Base-by-base conservation (phyloP, 2,113 vertebrate species). In the Spermophilus dauricus region DNA sequence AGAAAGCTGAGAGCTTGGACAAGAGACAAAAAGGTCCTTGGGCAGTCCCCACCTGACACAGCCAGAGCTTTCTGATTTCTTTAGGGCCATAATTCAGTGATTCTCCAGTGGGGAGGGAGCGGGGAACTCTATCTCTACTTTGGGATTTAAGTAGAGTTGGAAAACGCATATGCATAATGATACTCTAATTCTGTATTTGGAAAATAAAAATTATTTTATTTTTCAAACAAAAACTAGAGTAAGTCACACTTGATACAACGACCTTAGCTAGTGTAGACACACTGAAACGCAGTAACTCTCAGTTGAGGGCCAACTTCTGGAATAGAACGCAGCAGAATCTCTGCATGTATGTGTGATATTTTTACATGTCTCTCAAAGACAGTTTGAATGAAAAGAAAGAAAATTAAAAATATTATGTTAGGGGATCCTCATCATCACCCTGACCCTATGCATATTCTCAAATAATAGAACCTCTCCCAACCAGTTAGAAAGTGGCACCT, bases 161-260 rank as follows among this genome's bases (percentile, higher is more conserved):
- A 78, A 84, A 88, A 56, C 56, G 20, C 11, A 48, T 42, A 61
- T 78, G 77, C 28, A 65, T 80, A 58, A 70, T 65, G 51, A 45
- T 39, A 9, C 30, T 87, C 34, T 48, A 65, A 63, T 61, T 93
- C 42, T 88, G 17, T 30, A 82, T 70, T 78, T 96, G 61, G 51
- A 91, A 95, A 97, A 72, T 77, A 80, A 93, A 80, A n/a, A 7
- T 18, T 30, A 73, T 72, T 89, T 91, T 16, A 83, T 53, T 92
- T 93, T 90, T 85, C 45, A 48, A 78, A 53, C 70, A 72, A 93
- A 77, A 83, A 37, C 24, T 48, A 58, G 67, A 81, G 37, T 73
- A 51, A 90, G 32, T 65, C 30, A 30, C 63, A 4, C 48, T 76
- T 85, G 22, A 73, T 58, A 18, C 72, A 82, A 58, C 14, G 42